Evolutionary conservation across 2,888 invertebrate genomes (phyloP).

Genomic region (Drosophila buzzatii): DNA sequence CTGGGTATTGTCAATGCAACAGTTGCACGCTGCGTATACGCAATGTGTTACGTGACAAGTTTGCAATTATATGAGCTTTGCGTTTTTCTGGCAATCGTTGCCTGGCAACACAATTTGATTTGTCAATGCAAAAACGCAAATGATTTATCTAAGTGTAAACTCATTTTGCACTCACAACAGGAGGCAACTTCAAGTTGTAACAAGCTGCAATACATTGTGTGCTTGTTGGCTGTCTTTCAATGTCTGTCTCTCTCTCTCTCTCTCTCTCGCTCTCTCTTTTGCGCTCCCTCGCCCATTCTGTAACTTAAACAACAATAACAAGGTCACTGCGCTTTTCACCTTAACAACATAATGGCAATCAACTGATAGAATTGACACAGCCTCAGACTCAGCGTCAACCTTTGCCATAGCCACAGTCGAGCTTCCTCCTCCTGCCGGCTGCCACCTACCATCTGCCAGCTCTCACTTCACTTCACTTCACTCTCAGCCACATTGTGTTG

Average conservation of each 20-base stretch:
- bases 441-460: too few relatives aligned
- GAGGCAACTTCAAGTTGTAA: conserved; percentile 9
- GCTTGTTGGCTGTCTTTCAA: conserved; percentile 15
- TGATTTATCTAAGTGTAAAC: conserved; percentile 77
- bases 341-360: conserved; percentile 78
- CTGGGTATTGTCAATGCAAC: background rate
- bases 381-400: conserved; percentile 30
- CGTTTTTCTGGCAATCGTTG: background rate
- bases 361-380: conserved; percentile 70
- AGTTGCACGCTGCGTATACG: conserved; percentile 49
- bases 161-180: conserved; percentile 66
- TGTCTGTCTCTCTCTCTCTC: background rate
- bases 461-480: background rate
- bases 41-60: conserved; percentile 65
- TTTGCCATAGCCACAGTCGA: conserved; percentile 18
- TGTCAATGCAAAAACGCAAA: conserved; percentile 59
- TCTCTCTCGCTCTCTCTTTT: background rate
- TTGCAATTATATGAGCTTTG: background rate
- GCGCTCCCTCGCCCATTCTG: background rate
- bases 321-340: conserved; percentile 65
- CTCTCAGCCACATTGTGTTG: conserved; percentile 17
- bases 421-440: background rate
- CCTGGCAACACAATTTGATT: conserved; percentile 47
- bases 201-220: conserved; percentile 59
- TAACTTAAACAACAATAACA: conserved; percentile 28